phyloP scores from a whole-genome alignment of 2,797 vertebrate genomes.

The Chaenodraco wilsoni region DNA sequence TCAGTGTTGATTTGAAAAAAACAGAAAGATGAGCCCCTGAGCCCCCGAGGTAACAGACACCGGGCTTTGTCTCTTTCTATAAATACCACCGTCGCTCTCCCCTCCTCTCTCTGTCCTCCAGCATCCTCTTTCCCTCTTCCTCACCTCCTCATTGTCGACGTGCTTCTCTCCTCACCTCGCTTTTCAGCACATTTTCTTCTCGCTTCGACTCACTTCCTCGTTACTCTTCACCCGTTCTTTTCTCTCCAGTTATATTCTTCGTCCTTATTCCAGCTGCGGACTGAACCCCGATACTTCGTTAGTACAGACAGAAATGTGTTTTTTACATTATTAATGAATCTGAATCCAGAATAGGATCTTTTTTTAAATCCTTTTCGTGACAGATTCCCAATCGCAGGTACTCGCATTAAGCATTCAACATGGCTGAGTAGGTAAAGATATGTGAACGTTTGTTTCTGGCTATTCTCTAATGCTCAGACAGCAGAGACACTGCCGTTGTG shows the following conservation, averaged over 20 bases:
- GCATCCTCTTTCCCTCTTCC: constrained; percentile 8
- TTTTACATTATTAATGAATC: too few species aligned
- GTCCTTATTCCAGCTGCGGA: neutral
- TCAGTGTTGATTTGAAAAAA: constrained; percentile 67
- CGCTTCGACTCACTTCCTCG: neutral
- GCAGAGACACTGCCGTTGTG: neutral
- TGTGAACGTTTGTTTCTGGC: neutral
- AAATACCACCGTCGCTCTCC: constrained; percentile 70
- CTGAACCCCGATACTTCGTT: neutral
- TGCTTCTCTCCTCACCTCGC: neutral
- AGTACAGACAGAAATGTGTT: neutral
- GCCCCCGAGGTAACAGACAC: constrained; percentile 71
- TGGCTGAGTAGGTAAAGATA: neutral
- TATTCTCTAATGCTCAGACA: neutral
- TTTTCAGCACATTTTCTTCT: neutral
- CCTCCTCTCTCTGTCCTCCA: constrained; percentile 1
- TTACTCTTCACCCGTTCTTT: constrained; percentile 10
- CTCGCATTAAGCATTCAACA: neutral
- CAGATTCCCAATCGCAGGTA: neutral
- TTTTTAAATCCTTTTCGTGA: neutral
- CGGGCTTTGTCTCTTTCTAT: constrained; percentile 83
- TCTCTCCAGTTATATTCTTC: neutral
- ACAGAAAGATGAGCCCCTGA: constrained; percentile 67
- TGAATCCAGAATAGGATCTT: neutral
- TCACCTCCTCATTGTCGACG: constrained; percentile 12